Conservation (phyloP, 92 coral and sea anemone species). For the Porites lobata region DNA sequence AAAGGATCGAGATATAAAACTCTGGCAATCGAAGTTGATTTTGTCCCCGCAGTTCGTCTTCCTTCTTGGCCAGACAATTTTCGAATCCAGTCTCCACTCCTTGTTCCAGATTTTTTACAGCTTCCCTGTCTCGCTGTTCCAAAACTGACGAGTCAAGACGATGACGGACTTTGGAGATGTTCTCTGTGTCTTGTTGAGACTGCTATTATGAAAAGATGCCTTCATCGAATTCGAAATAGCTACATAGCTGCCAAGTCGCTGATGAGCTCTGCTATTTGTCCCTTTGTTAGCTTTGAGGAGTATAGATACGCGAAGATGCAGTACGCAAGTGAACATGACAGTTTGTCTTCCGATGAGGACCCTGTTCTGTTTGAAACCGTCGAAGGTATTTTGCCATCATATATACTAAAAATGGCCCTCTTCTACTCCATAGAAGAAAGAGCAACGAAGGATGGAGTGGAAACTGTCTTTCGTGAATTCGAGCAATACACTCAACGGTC, state of each 20-base stretch:
- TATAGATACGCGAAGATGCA: conserved; percentile 44
- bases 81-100: conserved; percentile 26
- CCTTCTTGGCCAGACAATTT: conserved; percentile 48
- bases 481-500: background rate
- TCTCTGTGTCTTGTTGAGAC: conserved; percentile 49
- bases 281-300: conserved; percentile 53
- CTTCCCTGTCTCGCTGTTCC: conserved; percentile 51
- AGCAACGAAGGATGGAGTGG: conserved; percentile 53
- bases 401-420: conserved; percentile 61
- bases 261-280: conserved; percentile 50
- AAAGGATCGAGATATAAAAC: conserved; percentile 43
- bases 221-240: conserved; percentile 54
- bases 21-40: conserved; percentile 36
- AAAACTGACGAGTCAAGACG: conserved; percentile 38
- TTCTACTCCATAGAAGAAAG: conserved; percentile 51
- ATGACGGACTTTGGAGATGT: conserved; percentile 47
- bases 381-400: conserved; percentile 51
- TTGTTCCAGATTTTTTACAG: conserved; percentile 35
- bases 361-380: conserved; percentile 34
- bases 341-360: conserved; percentile 40
- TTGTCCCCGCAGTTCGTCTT: conserved; percentile 64
- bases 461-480: conserved; percentile 37
- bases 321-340: conserved; percentile 33
- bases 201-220: conserved; percentile 55
- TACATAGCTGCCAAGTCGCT: conserved; percentile 59